These are phyloP conservation scores for Tholera decimalis DNA, from an alignment of 2,888 invertebrate species.

Conservation along the genomic window DNA sequence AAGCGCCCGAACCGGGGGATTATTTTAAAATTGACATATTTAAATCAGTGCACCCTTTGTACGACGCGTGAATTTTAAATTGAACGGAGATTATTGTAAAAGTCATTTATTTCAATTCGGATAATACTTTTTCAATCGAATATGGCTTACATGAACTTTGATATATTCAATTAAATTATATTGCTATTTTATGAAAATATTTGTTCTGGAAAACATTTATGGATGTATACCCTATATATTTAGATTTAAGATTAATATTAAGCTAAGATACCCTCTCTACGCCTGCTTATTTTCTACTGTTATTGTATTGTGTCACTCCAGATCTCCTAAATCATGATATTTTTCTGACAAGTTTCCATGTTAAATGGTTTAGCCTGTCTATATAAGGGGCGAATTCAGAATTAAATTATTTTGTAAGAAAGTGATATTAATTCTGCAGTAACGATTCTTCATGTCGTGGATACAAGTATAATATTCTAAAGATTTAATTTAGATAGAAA, in stretches of 20 bases:
- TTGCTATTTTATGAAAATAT: slow-evolving; percentile 48
- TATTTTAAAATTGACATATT: slow-evolving; percentile 42
- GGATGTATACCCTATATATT: slow-evolving; percentile 56
- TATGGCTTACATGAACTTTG: slow-evolving; percentile 49
- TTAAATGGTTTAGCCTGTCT: slow-evolving; percentile 18
- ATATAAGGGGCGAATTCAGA: slow-evolving; percentile 21
- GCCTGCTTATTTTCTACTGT: slow-evolving; percentile 49
- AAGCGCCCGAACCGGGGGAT: slow-evolving; percentile 12
- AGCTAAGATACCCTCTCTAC: slow-evolving; percentile 50
- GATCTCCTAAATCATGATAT: slow-evolving; percentile 39
- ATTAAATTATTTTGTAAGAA: slow-evolving; percentile 42
- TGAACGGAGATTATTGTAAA: slow-evolving; percentile 30
- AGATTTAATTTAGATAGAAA: slow-evolving; percentile 38
- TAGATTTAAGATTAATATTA: slow-evolving; percentile 54
- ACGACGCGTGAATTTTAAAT: slow-evolving; percentile 26
- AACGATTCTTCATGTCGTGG: slow-evolving; percentile 26
- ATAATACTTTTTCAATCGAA: slow-evolving; percentile 38
- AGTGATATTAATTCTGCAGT: slow-evolving; percentile 49
- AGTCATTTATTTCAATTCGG: slow-evolving; percentile 27
- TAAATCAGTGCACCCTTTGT: slow-evolving; percentile 20
- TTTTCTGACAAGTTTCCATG: slow-evolving; percentile 50
- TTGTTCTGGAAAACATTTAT: slow-evolving; percentile 49
- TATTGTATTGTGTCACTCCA: slow-evolving; percentile 52
- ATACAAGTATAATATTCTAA: slow-evolving; percentile 47
- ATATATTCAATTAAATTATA: slow-evolving; percentile 48